Evolutionary conservation across 2,888 invertebrate genomes (phyloP), one percentile per base, ranked within the genome.

Genomic region (Amphipyra tragopoginis): DNA sequence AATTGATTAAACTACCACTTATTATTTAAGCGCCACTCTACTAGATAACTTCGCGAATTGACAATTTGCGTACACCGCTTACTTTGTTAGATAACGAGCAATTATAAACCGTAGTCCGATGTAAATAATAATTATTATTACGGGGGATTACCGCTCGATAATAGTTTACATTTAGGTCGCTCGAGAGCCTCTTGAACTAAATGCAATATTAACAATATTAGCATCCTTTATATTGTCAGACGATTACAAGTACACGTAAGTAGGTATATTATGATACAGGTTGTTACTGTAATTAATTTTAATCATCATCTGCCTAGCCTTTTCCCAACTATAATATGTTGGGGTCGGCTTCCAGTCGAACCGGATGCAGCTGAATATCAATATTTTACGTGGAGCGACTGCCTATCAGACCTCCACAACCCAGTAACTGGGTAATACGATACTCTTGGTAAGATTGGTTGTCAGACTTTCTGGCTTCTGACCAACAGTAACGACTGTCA

Each of bases 101-200:
- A 65, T 65, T 36, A 52, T 47, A 38, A 39, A 34, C 54, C 47
- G 5, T 61, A 26, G 44, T 40, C 43, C 40, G 47, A 62, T 64
- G 48, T 65, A 51, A 57, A 52, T 45, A 60, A 43, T 29, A 49
- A 52, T 63, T 51, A 55, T 26, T 47, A 50, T 63, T 70, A 70
- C 57, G 57, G 51, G 77, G 80, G 79, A 82, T 81, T 82, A 81
- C 75, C 77, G 49, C 54, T 52, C 54, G 67, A 58, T 39, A 56
- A 43, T 50, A 40, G 42, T 70, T 55, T 62, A 63, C 72, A 83
- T 79, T 77, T 75, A 82, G 82, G 84, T 83, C 81, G 76, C 44
- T 64, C 15, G 45, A 80, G 71, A 63, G 73, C 60, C 63, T 68
- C 80, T 82, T 73, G 56, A 67, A 64, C 72, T 67, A 63, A 49